Percentiles rank a stretch among this genome's conserved stretches.
phyloP scores from a whole-genome alignment of 1,140 invertebrate species.

The Drosophila setifemur region DNA sequence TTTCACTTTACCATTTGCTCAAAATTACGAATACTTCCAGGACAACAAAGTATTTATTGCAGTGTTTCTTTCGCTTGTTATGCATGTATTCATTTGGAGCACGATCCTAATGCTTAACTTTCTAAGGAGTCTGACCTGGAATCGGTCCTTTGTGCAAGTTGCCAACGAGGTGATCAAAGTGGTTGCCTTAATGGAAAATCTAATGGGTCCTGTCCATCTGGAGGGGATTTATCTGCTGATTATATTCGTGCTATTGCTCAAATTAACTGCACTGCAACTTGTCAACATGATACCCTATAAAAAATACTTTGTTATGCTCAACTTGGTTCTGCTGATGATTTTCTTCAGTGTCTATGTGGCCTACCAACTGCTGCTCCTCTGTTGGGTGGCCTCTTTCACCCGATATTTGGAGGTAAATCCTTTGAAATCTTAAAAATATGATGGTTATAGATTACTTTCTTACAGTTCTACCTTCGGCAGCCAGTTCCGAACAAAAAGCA shows the following conservation, averaged over 20 bases:
- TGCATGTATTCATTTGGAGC: no score
- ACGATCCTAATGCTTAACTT: background rate
- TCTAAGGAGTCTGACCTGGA: background rate
- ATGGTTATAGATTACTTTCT: no score
- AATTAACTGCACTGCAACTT: background rate
- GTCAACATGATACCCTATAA: background rate
- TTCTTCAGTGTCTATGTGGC: background rate
- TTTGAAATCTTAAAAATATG: background rate
- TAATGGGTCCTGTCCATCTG: background rate
- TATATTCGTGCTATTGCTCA: no score
- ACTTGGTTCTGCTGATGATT: background rate
- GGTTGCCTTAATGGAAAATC: background rate
- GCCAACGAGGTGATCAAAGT: background rate
- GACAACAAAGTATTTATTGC: no score
- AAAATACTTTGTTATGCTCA: background rate
- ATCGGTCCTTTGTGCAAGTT: background rate
- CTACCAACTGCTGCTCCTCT: background rate
- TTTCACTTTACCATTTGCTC: no score
- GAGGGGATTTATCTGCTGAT: background rate
- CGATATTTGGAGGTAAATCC: background rate
- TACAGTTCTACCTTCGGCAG: no score
- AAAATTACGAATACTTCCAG: no score
- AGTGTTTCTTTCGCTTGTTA: no score
- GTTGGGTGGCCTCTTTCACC: background rate
- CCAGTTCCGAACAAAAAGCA: background rate